phyloP scores from a whole-genome alignment of 2,113 vertebrate genomes.

The Dicaeum eximium region DNA sequence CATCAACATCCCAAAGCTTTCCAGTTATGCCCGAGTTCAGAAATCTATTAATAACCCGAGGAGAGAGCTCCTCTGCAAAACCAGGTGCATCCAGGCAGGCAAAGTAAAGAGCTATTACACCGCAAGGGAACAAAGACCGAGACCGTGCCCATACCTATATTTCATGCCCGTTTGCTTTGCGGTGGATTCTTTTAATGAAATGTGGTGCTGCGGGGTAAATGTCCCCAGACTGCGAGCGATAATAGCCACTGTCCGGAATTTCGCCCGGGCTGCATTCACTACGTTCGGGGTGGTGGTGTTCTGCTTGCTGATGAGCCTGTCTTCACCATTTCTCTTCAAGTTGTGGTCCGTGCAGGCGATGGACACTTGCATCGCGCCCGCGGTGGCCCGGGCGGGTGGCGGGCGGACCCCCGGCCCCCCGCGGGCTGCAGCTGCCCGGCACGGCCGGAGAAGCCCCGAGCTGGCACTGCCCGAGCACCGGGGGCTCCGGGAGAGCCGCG shows the following conservation, averaged over 20 bases:
- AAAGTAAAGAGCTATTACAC: neutral
- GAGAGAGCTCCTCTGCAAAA: neutral
- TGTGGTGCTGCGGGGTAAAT: slow-evolving; percentile 94
- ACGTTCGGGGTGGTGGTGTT: slow-evolving; percentile 87
- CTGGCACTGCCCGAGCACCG: neutral
- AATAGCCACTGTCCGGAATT: slow-evolving; percentile 96
- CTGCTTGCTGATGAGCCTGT: slow-evolving; percentile 89
- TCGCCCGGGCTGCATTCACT: slow-evolving; percentile 92
- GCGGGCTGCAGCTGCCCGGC: neutral
- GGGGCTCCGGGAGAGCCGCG: neutral
- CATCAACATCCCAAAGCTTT: neutral
- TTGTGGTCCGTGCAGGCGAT: slow-evolving; percentile 98
- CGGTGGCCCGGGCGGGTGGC: neutral
- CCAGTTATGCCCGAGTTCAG: neutral
- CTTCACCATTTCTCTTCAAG: slow-evolving; percentile 94
- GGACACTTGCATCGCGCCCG: slow-evolving; percentile 94
- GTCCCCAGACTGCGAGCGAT: slow-evolving; percentile 95
- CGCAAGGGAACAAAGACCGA: neutral
- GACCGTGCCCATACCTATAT: slow-evolving; percentile 86
- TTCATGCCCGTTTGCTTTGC: slow-evolving; percentile 99
- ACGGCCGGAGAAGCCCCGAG: neutral
- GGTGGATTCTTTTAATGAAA: slow-evolving; percentile 97
- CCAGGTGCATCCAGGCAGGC: neutral
- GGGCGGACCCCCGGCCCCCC: slow-evolving; percentile 35
- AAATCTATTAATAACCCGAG: slow-evolving; percentile 1